A percentile compares a stretch with the other conserved stretches of the same genome.
Evolutionary conservation across 64 coral and sea anemone species (phyloP).

Genomic region (Platygyra sinensis): DNA sequence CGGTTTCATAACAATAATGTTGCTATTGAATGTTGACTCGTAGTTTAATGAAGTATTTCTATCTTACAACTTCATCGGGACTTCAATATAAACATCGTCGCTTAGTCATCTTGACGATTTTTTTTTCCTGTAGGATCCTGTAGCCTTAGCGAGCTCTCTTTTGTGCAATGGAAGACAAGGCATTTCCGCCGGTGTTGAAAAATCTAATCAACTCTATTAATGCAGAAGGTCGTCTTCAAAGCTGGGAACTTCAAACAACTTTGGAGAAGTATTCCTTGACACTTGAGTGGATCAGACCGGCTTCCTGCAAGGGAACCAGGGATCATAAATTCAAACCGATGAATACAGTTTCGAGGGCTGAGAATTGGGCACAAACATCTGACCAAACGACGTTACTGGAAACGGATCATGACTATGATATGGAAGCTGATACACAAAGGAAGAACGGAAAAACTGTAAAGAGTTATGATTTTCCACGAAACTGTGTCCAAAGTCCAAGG

Average conservation of each 20-base stretch:
- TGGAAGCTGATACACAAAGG: too few species aligned
- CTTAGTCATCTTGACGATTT: not conserved
- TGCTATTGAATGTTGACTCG: not conserved
- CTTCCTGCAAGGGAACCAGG: not conserved
- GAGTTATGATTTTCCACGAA: not conserved
- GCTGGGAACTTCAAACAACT: not conserved
- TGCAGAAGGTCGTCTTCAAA: not conserved
- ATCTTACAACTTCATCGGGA: not conserved
- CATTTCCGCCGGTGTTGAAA: constrained; percentile 1
- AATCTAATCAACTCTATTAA: constrained; percentile 2
- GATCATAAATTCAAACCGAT: not conserved
- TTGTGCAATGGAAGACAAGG: not conserved
- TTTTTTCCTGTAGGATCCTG: too few species aligned
- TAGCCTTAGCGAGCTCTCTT: not conserved
- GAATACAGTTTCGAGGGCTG: not conserved
- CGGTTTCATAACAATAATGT: not conserved
- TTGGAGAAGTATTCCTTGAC: not conserved
- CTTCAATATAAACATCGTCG: not conserved
- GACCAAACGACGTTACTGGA: not conserved
- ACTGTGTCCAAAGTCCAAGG: not conserved
- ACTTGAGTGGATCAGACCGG: not conserved
- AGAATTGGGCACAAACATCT: not conserved
- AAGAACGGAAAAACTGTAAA: not conserved
- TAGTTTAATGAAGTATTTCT: not conserved
- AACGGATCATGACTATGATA: not conserved